phyloP scores from a whole-genome alignment of 2,113 vertebrate genomes.

The Tringa solitaria region DNA sequence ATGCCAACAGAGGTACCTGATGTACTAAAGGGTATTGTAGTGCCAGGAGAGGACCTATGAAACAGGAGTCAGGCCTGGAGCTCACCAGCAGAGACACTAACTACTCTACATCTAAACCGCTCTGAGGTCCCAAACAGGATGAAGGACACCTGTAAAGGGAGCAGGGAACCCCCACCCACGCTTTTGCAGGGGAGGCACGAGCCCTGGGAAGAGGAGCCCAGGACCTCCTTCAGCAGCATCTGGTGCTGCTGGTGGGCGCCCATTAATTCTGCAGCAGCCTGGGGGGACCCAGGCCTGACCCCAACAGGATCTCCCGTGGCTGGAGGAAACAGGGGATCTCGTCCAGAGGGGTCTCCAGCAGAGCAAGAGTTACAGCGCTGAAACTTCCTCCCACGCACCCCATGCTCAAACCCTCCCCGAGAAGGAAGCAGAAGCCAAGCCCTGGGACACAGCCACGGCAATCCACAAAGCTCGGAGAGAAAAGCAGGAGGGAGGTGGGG shows the following conservation, averaged over 20 bases:
- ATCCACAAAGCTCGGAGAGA: background rate
- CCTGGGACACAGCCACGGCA: background rate
- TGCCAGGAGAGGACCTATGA: background rate
- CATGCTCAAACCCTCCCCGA: background rate
- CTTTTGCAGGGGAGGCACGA: background rate
- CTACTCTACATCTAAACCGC: background rate
- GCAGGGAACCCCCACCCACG: background rate
- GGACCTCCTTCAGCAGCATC: background rate
- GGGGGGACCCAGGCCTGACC: background rate
- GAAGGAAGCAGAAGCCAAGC: background rate
- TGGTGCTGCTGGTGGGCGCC: background rate
- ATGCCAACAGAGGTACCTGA: background rate
- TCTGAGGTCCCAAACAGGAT: accelerated
- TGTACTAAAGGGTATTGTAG: background rate
- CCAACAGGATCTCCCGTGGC: background rate
- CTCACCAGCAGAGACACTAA: background rate
- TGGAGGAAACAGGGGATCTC: background rate
- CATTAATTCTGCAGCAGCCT: background rate
- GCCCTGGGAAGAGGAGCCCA: background rate
- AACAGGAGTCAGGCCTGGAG: background rate
- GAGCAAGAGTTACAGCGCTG: constrained; percentile 22
- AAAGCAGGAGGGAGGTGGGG: background rate
- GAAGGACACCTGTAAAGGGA: background rate
- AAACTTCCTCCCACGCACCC: background rate
- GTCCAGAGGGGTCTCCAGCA: background rate